Base-by-base conservation (phyloP, 1,140 invertebrate species). In the Scaptomyza montana region DNA sequence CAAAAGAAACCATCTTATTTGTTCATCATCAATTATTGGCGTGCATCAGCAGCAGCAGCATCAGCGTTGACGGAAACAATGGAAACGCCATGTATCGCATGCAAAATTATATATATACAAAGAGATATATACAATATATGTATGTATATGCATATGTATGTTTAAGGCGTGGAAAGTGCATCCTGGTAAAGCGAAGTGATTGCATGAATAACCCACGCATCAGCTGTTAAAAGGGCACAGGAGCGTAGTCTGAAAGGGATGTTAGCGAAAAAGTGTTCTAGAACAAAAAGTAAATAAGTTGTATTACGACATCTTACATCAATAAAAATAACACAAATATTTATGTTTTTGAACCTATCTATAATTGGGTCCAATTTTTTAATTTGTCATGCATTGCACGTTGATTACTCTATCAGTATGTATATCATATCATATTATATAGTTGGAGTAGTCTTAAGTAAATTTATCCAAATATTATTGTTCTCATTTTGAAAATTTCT, bases 11-110 rank as follows among this genome's bases (percentile, higher is more conserved):
- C 84, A 87, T 87, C 84, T 87, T 89, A 87, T 87, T 82, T 87
- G 84, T 89, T 89, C 84, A 87, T 89, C 84, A 89, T 87, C 84
- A 87, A 87, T 87, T 87, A 87, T 87, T 89, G 78, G 76, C 73
- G 73, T 84, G 84, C 79, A 82, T 79, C 76, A 78, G 57, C 53
- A 55, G 21, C 81, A 79, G 60, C 62, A 78, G 50, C 79, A 63
- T 59, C 77, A 62, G 74, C 68, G 79, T 79, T 78, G 82, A 82
- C 78, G 76, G 66, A 87, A 87, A 89, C 84, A 87, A 87, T 87
- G 78, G 70, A 78, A 81, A 62, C 82, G 64, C 68, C 78, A 78
- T 85, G 81, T 78, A 85, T 80, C 74, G 75, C 70, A 80, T 74
- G 62, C 53, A 63, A 39, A 75, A 81, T 68, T 19, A 50, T 21